A percentile compares a stretch with the other conserved stretches of the same genome.
These are phyloP conservation scores for Rhabdomys pumilio DNA, from an alignment of 2,797 vertebrate species.

Conservation along the genomic window DNA sequence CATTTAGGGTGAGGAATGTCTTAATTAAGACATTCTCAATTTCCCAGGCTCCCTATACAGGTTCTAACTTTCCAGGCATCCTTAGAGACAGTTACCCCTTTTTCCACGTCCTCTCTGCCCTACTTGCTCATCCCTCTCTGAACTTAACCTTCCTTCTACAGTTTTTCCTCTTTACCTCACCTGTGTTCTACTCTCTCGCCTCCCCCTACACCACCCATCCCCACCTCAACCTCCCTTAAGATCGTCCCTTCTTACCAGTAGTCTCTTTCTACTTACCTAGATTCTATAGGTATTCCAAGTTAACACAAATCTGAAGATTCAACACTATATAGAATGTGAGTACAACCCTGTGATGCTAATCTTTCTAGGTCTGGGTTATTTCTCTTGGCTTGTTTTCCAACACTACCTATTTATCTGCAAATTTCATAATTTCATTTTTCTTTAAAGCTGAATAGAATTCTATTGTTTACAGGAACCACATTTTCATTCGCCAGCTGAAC, in stretches of 20 bases:
- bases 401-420: not conserved
- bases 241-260: not conserved
- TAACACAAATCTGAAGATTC: not conserved
- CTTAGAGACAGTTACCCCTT: not conserved
- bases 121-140: not conserved
- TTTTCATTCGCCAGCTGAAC: not conserved
- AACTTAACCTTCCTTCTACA: not conserved
- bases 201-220: not conserved
- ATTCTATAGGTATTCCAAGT: not conserved
- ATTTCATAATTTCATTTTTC: not conserved
- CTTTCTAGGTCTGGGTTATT: not conserved
- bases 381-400: not conserved
- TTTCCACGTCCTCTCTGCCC: not conserved
- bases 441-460: not conserved
- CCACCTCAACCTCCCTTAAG: not conserved
- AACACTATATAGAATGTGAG: not conserved
- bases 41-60: no score
- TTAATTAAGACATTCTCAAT: not conserved
- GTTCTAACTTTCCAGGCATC: not conserved
- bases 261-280: not conserved
- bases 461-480: not conserved
- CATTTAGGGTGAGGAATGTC: not conserved
- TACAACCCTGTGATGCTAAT: no score
- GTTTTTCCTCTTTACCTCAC: not conserved
- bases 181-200: no score